Percentiles rank a stretch among this genome's conserved stretches.
These are phyloP conservation scores for Elysia chlorotica DNA, from an alignment of 1,140 invertebrate genomes.

Conservation along the genomic window DNA sequence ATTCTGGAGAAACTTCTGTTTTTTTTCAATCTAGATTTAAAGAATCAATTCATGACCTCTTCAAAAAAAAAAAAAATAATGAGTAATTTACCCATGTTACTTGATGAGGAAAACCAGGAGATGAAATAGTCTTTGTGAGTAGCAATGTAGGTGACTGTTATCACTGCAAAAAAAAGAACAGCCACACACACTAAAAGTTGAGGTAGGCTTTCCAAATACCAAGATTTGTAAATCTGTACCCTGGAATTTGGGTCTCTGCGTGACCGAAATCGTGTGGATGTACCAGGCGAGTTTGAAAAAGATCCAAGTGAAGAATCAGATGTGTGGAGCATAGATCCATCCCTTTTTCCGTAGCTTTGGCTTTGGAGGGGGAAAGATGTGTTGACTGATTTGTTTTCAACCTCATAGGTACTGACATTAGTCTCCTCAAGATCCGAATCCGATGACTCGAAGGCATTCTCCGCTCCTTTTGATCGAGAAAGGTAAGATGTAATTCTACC, in stretches of 20 bases:
- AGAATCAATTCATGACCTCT: no score
- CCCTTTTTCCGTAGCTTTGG: no score
- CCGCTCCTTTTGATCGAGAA: constrained; percentile 9
- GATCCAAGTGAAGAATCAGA: no score
- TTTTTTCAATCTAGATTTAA: no score
- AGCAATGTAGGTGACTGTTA: constrained; percentile 27
- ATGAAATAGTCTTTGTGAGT: constrained; percentile 24
- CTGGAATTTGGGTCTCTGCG: no score
- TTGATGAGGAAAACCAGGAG: constrained; percentile 23
- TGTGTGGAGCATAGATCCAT: no score
- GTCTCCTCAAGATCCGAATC: constrained; percentile 48
- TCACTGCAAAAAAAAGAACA: constrained; percentile 36
- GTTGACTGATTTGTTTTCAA: constrained; percentile 51
- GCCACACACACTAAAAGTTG: constrained; percentile 26
- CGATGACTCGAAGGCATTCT: constrained; percentile 45
- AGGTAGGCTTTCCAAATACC: constrained; percentile 11
- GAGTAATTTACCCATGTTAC: constrained; percentile 14
- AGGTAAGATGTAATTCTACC: constrained; percentile 1
- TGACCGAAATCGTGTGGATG: no score
- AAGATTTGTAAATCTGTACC: constrained; percentile 18
- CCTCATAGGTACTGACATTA: constrained; percentile 45
- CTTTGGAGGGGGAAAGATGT: constrained; percentile 42
- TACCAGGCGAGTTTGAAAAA: no score
- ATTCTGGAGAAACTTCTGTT: no score
- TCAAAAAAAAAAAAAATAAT: no score